Evolutionary conservation across 2,797 vertebrate genomes (phyloP), one percentile per base, ranked within the genome.

Genomic region (Pantherophis alleghaniensis): DNA sequence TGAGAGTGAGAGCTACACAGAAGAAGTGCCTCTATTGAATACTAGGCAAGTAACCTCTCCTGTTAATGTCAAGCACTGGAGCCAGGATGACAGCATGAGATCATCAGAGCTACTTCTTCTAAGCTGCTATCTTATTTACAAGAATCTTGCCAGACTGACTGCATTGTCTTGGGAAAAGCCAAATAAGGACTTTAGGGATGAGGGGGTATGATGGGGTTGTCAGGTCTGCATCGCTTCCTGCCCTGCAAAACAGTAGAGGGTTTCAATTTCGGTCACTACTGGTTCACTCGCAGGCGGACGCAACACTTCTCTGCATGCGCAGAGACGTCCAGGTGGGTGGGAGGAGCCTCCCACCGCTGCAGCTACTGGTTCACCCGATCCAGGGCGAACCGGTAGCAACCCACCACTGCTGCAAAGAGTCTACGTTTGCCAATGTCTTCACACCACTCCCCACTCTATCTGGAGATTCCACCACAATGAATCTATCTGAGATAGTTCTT

Each of bases 341-440:
- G 51, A 51, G 51, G 51, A 51, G 51, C 51, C 51, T 51, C 51
- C 51, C 51, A 10, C 51, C 51, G 9, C 51, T 10, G 9, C 51
- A 0, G 1, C 6, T 47, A 47, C 47, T 1, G 7, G 7, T 7
- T 51, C 1, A 7, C 7, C 51, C 51, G 1, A 9, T 51, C 51
- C 51, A 7, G 9, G 7, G 7, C 51, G 1, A 51, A 51, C 51
- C 51, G 1, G 7, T 51, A 51, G 51, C 51, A 51, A 51, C 51
- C 51, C 51, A 9, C 51, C 51, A 51, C 9, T 51, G 9, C 66
- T 69, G 66, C n/a, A 32, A 69, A 32, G n/a, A 32, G n/a, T 69
- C 14, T 32, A 69, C 6, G 16, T 69, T 69, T 69, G 5, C 5
- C 66, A 69, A 11, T 69, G 66, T 69, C 14, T 69, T 69, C 14